These are phyloP conservation scores for Pammene aurita DNA, from an alignment of 2,888 invertebrate genomes.

Conservation along the genomic window DNA sequence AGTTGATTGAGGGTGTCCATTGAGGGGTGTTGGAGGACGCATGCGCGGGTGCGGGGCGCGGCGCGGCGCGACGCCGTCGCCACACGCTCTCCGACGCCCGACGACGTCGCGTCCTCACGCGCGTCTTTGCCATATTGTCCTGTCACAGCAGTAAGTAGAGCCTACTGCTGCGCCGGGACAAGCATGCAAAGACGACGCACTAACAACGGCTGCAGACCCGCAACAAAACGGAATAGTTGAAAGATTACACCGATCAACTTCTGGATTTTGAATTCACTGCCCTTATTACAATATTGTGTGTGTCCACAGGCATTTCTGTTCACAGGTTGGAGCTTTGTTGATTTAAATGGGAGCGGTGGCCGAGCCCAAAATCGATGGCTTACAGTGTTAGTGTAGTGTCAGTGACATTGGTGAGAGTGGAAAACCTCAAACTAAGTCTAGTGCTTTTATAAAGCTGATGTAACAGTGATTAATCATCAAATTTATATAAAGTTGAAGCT, in stretches of 20 bases:
- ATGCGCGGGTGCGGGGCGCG: constrained; percentile 72
- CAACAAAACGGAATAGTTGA: constrained; percentile 6
- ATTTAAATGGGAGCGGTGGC: constrained; percentile 43
- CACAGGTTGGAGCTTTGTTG: constrained; percentile 50
- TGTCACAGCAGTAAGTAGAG: constrained; percentile 97
- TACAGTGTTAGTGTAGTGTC: constrained; percentile 43
- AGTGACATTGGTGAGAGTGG: constrained; percentile 35
- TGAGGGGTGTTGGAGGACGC: constrained; percentile 66
- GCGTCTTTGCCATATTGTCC: constrained; percentile 95
- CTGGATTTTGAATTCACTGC: background rate
- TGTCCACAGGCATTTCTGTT: constrained; percentile 51
- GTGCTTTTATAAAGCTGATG: constrained; percentile 17
- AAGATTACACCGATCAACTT: background rate
- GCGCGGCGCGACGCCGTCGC: constrained; percentile 68
- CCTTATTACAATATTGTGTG: constrained; percentile 42
- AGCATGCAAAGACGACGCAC: constrained; percentile 75
- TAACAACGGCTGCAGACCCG: constrained; percentile 44
- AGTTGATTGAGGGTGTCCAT: constrained; percentile 79
- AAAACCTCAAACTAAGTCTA: constrained; percentile 15
- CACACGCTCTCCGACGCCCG: constrained; percentile 82
- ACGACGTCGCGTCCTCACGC: constrained; percentile 54
- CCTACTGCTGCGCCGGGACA: constrained; percentile 97
- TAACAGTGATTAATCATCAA: constrained; percentile 12
- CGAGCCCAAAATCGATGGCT: constrained; percentile 43
- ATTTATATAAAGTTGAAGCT: constrained; percentile 6